Evolutionary conservation across 2,888 invertebrate species (phyloP).

Genomic region (Choreutis nemorana): DNA sequence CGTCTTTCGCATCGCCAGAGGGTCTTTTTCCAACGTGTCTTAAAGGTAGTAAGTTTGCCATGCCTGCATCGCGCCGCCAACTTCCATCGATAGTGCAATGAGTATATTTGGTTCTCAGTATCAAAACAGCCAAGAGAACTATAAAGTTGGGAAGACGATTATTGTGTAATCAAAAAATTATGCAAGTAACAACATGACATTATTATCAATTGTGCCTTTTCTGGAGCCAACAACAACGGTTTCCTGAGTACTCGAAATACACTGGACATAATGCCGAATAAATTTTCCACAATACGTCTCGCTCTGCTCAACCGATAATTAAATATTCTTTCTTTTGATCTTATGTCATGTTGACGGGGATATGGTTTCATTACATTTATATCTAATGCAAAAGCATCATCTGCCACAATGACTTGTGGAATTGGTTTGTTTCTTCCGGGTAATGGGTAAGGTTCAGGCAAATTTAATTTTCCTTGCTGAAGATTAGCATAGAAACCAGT

Average conservation of each 20-base stretch:
- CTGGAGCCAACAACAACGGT: slow-evolving; percentile 11
- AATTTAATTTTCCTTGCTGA: slow-evolving; percentile 11
- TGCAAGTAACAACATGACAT: slow-evolving; percentile 12
- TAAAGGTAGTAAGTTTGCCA: slow-evolving; percentile 11
- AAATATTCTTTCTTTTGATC: slow-evolving; percentile 11
- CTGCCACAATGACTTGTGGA: slow-evolving; percentile 12
- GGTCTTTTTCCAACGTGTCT: slow-evolving; percentile 10
- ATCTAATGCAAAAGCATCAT: slow-evolving; percentile 13
- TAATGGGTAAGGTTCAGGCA: slow-evolving; percentile 10
- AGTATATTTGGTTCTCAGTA: slow-evolving; percentile 14
- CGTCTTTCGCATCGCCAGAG: slow-evolving; percentile 12
- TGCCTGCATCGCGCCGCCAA: slow-evolving; percentile 11
- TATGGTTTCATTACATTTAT: slow-evolving; percentile 13
- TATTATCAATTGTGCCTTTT: slow-evolving; percentile 7
- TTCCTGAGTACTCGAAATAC: slow-evolving; percentile 1
- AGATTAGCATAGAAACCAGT: no score
- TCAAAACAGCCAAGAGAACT: slow-evolving; percentile 13
- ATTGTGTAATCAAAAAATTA: slow-evolving; percentile 13
- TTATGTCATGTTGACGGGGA: slow-evolving; percentile 11
- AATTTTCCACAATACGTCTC: slow-evolving; percentile 10
- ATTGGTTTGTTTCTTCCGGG: slow-evolving; percentile 11
- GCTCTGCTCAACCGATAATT: slow-evolving; percentile 11
- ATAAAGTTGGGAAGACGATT: slow-evolving; percentile 13
- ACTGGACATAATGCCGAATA: slow-evolving; percentile 9
- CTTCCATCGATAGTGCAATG: slow-evolving; percentile 13